Evolutionary conservation across 1,140 invertebrate species (phyloP).

Genomic region (Ptiloglossa arizonensis): DNA sequence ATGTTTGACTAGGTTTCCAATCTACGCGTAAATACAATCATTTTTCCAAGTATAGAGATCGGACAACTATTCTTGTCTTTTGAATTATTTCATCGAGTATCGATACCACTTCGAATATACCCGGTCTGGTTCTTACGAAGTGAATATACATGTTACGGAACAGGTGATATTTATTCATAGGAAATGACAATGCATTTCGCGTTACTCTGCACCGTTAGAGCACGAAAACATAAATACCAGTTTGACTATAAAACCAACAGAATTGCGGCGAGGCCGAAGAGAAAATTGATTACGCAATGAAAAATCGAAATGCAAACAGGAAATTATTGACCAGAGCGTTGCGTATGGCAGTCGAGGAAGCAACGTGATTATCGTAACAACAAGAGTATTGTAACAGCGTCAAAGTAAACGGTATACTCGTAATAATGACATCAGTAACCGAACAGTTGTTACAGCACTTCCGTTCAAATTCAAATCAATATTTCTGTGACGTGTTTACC

Average conservation of each 20-base stretch:
- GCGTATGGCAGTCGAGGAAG: neutral
- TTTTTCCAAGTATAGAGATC: too few species aligned
- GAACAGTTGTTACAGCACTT: too few species aligned
- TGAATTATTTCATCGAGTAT: too few species aligned
- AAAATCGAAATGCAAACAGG: neutral
- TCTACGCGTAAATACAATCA: too few species aligned
- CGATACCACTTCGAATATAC: too few species aligned
- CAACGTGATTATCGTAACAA: neutral
- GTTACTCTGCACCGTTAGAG: neutral
- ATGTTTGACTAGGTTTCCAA: too few species aligned
- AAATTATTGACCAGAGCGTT: neutral
- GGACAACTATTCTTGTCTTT: too few species aligned
- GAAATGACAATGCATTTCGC: neutral
- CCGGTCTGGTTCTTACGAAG: too few species aligned
- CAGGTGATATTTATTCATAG: neutral
- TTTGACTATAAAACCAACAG: neutral
- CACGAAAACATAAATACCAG: neutral
- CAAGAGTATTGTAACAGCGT: neutral
- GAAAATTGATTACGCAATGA: conserved; percentile 16
- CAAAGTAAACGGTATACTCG: neutral
- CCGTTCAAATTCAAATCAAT: too few species aligned
- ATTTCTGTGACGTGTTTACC: too few species aligned
- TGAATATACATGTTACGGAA: too few species aligned
- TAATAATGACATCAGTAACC: neutral
- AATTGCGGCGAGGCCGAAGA: neutral